A percentile compares a stretch with the other conserved stretches of the same genome.
Evolutionary conservation across 1,140 invertebrate genomes (phyloP).

Genomic region (Apis florea): DNA sequence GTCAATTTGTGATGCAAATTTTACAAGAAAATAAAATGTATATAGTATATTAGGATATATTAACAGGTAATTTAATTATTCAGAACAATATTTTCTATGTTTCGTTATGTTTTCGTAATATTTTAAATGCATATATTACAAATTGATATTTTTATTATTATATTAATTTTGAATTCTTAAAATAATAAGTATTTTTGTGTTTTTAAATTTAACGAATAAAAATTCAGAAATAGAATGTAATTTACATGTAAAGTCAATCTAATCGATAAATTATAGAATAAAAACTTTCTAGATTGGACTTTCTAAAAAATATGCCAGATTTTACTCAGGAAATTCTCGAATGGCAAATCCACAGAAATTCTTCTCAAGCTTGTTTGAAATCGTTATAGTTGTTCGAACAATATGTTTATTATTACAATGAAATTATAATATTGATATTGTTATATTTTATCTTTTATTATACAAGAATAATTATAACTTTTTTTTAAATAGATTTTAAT

Average conservation of each 20-base stretch:
- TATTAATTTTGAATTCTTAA: too few relatives aligned
- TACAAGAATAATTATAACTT: too few relatives aligned
- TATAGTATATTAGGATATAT: neutral
- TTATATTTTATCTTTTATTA: too few relatives aligned
- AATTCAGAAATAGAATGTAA: neutral
- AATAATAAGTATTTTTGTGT: neutral
- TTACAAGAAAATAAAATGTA: neutral
- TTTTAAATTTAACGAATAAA: too few relatives aligned
- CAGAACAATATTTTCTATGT: neutral
- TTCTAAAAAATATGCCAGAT: neutral
- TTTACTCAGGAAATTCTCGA: neutral
- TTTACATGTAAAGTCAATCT: neutral
- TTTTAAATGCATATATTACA: neutral
- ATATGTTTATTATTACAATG: too few relatives aligned
- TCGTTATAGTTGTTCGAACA: neutral
- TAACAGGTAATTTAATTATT: neutral
- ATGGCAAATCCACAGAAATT: neutral
- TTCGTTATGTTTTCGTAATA: neutral
- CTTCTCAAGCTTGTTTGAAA: neutral
- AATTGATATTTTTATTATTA: too few relatives aligned
- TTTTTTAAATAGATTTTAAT: too few relatives aligned
- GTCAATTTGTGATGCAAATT: neutral
- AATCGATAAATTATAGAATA: neutral
- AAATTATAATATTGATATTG: too few relatives aligned
- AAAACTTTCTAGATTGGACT: constrained; percentile 5